These are phyloP conservation scores for Smithornis capensis DNA, from an alignment of 2,113 vertebrate genomes.

Conservation along the genomic window DNA sequence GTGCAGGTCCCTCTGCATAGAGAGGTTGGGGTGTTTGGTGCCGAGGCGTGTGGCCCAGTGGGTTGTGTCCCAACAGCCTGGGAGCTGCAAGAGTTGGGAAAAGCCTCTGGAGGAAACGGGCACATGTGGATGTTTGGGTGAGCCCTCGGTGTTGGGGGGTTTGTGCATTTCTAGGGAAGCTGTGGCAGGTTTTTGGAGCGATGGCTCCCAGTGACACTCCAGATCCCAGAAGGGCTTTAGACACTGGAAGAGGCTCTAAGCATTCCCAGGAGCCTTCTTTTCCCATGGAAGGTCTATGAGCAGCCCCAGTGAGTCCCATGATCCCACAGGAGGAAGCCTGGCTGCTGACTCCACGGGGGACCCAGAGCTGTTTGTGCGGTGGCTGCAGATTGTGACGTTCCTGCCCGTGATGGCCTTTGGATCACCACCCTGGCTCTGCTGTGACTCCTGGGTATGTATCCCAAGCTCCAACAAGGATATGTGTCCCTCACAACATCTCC, in stretches of 20 bases:
- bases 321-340: constrained; percentile 79
- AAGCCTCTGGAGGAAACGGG: neutral
- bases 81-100: neutral
- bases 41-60: accelerated
- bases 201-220: accelerated
- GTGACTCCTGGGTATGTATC: constrained; percentile 75
- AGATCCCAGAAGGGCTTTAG: neutral
- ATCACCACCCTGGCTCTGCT: constrained; percentile 85
- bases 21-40: accelerated
- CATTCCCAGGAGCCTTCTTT: neutral
- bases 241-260: neutral
- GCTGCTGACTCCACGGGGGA: constrained; percentile 69
- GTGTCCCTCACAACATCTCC: accelerated
- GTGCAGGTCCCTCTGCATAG: accelerated
- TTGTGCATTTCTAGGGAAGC: neutral
- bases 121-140: neutral
- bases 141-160: accelerated
- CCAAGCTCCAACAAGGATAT: accelerated
- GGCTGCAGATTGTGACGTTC: constrained; percentile 86
- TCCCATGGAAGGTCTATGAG: accelerated
- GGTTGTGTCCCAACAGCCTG: accelerated
- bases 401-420: constrained; percentile 88
- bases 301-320: too few relatives aligned
- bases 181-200: accelerated
- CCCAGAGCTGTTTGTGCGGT: constrained; percentile 86